These are phyloP conservation scores for Penaeus monodon DNA, from an alignment of 2,888 invertebrate species.

Conservation along the genomic window DNA sequence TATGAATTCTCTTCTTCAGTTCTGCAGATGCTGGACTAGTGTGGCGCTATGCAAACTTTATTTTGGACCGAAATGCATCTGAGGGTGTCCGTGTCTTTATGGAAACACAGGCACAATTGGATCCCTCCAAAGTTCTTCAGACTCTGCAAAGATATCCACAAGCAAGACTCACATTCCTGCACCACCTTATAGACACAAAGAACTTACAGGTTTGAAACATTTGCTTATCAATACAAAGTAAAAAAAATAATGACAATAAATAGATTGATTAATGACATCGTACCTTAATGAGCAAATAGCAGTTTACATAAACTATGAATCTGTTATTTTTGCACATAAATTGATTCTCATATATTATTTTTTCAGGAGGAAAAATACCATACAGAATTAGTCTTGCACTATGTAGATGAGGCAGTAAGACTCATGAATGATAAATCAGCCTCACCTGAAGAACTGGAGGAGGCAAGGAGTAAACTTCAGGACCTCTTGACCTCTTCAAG, in stretches of 20 bases:
- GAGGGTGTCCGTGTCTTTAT: conserved; percentile 59
- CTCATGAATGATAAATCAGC: conserved; percentile 21
- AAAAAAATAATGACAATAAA: no score
- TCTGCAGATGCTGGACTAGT: conserved; percentile 45
- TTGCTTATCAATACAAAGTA: background rate
- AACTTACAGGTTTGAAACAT: conserved; percentile 69
- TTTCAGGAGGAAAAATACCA: conserved; percentile 63
- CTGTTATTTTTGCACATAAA: no score
- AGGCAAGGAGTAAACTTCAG: conserved; percentile 38
- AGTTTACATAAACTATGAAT: no score
- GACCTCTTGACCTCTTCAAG: conserved; percentile 52
- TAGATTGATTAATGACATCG: no score
- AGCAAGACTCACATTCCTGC: conserved; percentile 48
- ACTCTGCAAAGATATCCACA: conserved; percentile 48
- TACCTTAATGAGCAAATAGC: no score
- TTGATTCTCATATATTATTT: no score
- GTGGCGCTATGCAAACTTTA: conserved; percentile 60
- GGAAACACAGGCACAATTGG: conserved; percentile 37
- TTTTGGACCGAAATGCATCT: conserved; percentile 40
- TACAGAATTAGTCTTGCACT: conserved; percentile 61
- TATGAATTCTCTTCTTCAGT: conserved; percentile 15
- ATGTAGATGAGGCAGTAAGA: conserved; percentile 54
- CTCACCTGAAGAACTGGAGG: conserved; percentile 15
- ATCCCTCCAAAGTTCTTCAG: conserved; percentile 48
- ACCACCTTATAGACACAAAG: conserved; percentile 58